Conservation (phyloP, 2,797 vertebrate species). For the Mastacembelus armatus region DNA sequence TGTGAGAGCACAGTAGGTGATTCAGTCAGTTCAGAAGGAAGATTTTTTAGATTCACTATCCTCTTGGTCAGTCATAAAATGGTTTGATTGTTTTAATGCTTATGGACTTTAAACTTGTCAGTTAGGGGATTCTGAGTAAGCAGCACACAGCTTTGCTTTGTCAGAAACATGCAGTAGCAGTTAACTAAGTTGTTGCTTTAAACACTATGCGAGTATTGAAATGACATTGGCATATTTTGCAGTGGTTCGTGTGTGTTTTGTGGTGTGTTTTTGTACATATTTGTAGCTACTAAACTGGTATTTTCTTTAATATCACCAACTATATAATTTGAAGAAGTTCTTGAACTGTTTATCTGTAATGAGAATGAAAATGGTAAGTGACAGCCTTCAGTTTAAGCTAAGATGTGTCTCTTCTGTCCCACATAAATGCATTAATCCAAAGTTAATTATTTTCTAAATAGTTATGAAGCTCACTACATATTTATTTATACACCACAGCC, state of each 20-base stretch:
- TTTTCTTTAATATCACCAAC: no score
- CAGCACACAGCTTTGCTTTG: constrained; percentile 18
- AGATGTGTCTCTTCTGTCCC: background rate
- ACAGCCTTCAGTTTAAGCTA: background rate
- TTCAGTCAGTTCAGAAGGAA: background rate
- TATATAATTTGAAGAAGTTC: no score
- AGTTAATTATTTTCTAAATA: background rate
- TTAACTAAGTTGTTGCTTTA: constrained; percentile 7
- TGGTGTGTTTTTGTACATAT: no score
- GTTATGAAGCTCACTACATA: background rate
- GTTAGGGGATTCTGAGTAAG: constrained; percentile 18
- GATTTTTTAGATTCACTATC: background rate
- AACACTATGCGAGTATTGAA: constrained; percentile 5
- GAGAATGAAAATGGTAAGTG: background rate
- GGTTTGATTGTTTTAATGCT: constrained; percentile 54
- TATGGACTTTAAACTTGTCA: constrained; percentile 56
- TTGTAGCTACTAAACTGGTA: no score
- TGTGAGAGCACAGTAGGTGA: background rate
- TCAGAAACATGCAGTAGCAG: background rate
- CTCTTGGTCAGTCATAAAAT: constrained; percentile 34
- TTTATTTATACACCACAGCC: background rate
- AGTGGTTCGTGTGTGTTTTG: no score
- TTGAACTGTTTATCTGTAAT: background rate
- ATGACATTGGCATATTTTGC: no score
- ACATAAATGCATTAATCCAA: background rate